Evolutionary conservation across 1,140 invertebrate species (phyloP), one percentile per base, ranked within the genome.

Genomic region (Bombus turneri): DNA sequence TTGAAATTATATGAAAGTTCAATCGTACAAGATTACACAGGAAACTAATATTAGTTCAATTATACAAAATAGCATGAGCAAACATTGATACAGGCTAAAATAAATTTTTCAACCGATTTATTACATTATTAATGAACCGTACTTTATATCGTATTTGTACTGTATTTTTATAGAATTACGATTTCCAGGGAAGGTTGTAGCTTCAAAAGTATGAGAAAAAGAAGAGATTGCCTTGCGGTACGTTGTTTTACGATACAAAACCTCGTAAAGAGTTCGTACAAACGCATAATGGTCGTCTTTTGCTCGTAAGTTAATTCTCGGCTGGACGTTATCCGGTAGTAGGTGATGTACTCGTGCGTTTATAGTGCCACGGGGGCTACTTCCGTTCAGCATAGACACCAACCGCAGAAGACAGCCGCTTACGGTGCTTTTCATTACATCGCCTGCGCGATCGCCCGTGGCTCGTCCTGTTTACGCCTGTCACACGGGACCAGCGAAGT

Each of bases 241-340:
- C 53, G 73, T 34, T 37, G 57, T 18, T 82, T 82, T 74, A 82
- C 80, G 80, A 82, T 57, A 6, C 39, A n/a, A 47, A n/a, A 41
- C 28, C 80, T 82, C 80, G 80, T 82, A 82, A 74, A 82, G 71
- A 74, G 53, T 69, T 72, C 47, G 31, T 72, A 73, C 37, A n/a
- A n/a, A 37, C 79, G 53, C 37, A 72, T 81, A 81, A 74, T 47
- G 72, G 37, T 74, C 68, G n/a, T 64, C 73, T 57, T 69, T 84
- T 66, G 43, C 64, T 69, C 62, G 82, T 41, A 68, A 76, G 86
- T 66, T 74, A 85, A 87, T 87, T 73, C 68, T 81, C 53, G 79
- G n/a, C 37, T 73, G 87, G 87, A 87, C 82, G 86, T 88, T 83
- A 88, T 88, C 81, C 87, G 57, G n/a, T 41, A 31, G 53, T 25